These are phyloP conservation scores for Phania funesta DNA, from an alignment of 2,888 invertebrate genomes.

Conservation along the genomic window DNA sequence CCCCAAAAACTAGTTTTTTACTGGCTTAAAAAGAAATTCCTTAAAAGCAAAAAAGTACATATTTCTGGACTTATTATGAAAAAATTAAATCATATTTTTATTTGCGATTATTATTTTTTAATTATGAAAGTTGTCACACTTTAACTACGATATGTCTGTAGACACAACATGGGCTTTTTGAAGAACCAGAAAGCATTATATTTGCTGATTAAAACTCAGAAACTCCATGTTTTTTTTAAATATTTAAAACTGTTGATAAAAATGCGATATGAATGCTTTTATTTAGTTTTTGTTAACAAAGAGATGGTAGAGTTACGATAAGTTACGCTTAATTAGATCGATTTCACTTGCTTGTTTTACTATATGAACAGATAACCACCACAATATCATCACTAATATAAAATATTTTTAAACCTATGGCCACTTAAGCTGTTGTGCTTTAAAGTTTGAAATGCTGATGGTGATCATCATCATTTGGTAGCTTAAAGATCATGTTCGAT, in stretches of 20 bases:
- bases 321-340: constrained; percentile 72
- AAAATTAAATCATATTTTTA: constrained; percentile 39
- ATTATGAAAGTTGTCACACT: constrained; percentile 59
- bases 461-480: constrained; percentile 38
- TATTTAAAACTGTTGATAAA: neutral
- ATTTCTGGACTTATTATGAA: too few relatives aligned
- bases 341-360: constrained; percentile 51
- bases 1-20: too few relatives aligned
- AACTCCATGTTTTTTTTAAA: neutral
- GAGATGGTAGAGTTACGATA: constrained; percentile 67
- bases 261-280: neutral
- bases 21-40: too few relatives aligned
- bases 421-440: neutral
- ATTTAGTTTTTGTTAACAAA: constrained; percentile 14
- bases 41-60: too few relatives aligned
- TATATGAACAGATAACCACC: neutral
- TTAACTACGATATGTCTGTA: neutral
- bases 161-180: constrained; percentile 45
- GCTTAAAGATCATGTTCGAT: constrained; percentile 37
- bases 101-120: constrained; percentile 38
- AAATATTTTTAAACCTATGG: constrained; percentile 10
- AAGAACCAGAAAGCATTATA: constrained; percentile 7
- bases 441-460: constrained; percentile 12
- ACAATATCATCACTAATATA: neutral
- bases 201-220: constrained; percentile 6